These are phyloP conservation scores for Ceratosolen fusciceps DNA, from an alignment of 1,140 invertebrate species.

Conservation along the genomic window DNA sequence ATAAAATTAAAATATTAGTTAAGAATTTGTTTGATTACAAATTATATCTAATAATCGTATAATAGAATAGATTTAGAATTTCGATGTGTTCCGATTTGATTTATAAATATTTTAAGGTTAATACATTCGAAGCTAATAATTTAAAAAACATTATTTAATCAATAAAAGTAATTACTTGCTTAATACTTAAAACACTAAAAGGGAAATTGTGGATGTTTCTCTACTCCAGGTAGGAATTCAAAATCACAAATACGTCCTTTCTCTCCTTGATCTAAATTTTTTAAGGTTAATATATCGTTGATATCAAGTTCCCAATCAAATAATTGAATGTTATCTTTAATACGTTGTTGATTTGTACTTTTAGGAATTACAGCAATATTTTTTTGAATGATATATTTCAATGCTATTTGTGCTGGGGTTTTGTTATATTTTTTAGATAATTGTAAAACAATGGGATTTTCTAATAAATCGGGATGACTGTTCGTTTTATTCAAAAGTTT, in stretches of 20 bases:
- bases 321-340: slow-evolving; percentile 74
- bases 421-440: slow-evolving; percentile 76
- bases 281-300: slow-evolving; percentile 63
- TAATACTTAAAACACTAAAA: slow-evolving; percentile 53
- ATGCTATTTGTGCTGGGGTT: slow-evolving; percentile 76
- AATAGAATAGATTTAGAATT: background rate
- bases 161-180: too few species aligned
- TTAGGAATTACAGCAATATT: slow-evolving; percentile 77
- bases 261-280: slow-evolving; percentile 73
- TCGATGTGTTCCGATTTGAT: too few species aligned
- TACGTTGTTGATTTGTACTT: slow-evolving; percentile 71
- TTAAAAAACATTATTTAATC: too few species aligned
- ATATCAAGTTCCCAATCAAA: slow-evolving; percentile 66
- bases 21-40: background rate
- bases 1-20: background rate
- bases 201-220: slow-evolving; percentile 75
- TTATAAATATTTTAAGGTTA: background rate
- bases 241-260: slow-evolving; percentile 78
- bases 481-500: slow-evolving; percentile 69
- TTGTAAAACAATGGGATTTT: slow-evolving; percentile 77
- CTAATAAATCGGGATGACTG: slow-evolving; percentile 76
- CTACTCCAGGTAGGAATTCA: slow-evolving; percentile 71
- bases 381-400: slow-evolving; percentile 74
- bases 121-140: too few species aligned
- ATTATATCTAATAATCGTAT: background rate